Conservation (phyloP, 2,888 invertebrate species). For the Tyria jacobaeae region DNA sequence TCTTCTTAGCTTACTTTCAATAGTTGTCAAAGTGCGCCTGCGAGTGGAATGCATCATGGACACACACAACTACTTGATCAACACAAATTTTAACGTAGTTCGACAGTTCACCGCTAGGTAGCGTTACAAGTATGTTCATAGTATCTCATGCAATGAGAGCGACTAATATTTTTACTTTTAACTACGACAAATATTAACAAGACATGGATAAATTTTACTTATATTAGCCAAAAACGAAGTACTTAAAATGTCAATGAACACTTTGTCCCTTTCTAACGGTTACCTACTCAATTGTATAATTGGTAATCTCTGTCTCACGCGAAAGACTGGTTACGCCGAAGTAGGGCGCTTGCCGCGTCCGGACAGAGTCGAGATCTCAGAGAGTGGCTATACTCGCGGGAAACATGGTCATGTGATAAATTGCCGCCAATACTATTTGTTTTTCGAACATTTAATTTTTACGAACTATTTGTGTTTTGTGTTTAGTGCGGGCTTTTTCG, state of each 20-base stretch:
- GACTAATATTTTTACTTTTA: background rate
- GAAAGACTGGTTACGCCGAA: slow-evolving; percentile 77
- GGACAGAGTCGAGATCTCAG: slow-evolving; percentile 81
- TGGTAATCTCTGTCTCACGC: slow-evolving; percentile 73
- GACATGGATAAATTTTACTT: background rate
- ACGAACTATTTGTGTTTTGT: slow-evolving; percentile 59
- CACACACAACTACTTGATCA: background rate
- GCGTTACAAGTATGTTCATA: slow-evolving; percentile 27
- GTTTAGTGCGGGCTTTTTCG: slow-evolving; percentile 50
- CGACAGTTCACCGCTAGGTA: slow-evolving; percentile 36
- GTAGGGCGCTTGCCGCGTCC: slow-evolving; percentile 81
- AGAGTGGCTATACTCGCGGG: slow-evolving; percentile 81
- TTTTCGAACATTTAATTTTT: slow-evolving; percentile 59
- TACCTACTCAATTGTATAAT: slow-evolving; percentile 36
- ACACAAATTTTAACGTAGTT: slow-evolving; percentile 27
- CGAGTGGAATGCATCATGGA: background rate
- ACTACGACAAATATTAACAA: slow-evolving; percentile 5
- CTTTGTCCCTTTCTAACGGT: slow-evolving; percentile 59
- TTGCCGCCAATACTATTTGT: slow-evolving; percentile 75
- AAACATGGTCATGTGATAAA: slow-evolving; percentile 80
- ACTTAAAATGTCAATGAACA: slow-evolving; percentile 12
- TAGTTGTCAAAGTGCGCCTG: background rate
- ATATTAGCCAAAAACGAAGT: background rate
- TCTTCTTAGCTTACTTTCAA: background rate
- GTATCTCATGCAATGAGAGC: background rate